phyloP scores from a whole-genome alignment of 2,888 invertebrate genomes.

The Loripinus fragilis region DNA sequence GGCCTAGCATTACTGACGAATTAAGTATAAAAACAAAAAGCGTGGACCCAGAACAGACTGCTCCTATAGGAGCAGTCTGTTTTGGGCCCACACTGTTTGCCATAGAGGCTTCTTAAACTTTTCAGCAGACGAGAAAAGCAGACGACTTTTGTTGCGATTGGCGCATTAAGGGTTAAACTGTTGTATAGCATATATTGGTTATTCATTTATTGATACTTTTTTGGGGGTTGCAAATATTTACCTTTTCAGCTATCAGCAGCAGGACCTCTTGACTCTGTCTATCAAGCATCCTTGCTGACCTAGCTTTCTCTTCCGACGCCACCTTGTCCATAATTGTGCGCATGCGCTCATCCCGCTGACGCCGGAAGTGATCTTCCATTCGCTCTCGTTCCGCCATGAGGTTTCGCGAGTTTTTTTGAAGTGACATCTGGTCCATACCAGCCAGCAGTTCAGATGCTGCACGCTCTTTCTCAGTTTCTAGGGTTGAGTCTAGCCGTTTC shows the following conservation, averaged over 20 bases:
- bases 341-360: conserved; percentile 72
- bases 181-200: too few species aligned
- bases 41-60: too few species aligned
- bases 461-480: conserved; percentile 72
- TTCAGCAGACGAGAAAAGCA: too few species aligned
- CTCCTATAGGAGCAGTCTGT: too few species aligned
- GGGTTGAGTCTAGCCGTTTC: conserved; percentile 72
- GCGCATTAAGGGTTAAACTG: too few species aligned
- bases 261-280: conserved; percentile 81
- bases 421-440: conserved; percentile 69
- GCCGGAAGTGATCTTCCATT: conserved; percentile 78
- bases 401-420: conserved; percentile 65
- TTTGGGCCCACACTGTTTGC: too few species aligned
- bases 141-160: too few species aligned
- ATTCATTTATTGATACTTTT: too few species aligned
- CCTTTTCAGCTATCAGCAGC: conserved; percentile 79
- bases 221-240: too few species aligned
- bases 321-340: conserved; percentile 76
- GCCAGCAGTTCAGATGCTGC: conserved; percentile 75
- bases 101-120: too few species aligned
- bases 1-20: too few species aligned
- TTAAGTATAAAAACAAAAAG: too few species aligned
- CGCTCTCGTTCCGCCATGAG: conserved; percentile 72
- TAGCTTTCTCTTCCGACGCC: conserved; percentile 79
- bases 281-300: conserved; percentile 81